A percentile compares a stretch with the other conserved stretches of the same genome.
Evolutionary conservation across 2,888 invertebrate genomes (phyloP).

Genomic region (Trissolcus brochymenae): DNA sequence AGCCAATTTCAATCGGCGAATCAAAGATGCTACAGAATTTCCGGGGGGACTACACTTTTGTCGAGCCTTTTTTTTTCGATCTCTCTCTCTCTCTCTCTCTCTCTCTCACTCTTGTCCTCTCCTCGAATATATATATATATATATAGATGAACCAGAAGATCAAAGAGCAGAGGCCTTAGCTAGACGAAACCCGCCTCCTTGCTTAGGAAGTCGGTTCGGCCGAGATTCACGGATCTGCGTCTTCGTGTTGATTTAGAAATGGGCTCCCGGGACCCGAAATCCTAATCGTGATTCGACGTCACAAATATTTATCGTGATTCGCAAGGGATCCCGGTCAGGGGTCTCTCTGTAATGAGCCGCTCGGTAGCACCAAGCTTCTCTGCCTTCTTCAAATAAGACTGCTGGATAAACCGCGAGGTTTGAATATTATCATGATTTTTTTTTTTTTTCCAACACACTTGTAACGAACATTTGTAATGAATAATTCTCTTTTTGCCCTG

Average conservation of each 20-base stretch:
- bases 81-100: slow-evolving; percentile 38
- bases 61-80: slow-evolving; percentile 39
- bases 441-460: background rate
- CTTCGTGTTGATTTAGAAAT: slow-evolving; percentile 49
- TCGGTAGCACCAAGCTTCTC: background rate
- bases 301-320: slow-evolving; percentile 13
- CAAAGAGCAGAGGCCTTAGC: slow-evolving; percentile 72
- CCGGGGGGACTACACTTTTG: slow-evolving; percentile 45
- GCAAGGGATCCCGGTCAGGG: background rate
- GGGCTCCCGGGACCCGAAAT: slow-evolving; percentile 18
- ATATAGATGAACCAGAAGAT: slow-evolving; percentile 75
- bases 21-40: slow-evolving; percentile 10
- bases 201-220: slow-evolving; percentile 64
- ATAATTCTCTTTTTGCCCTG: slow-evolving; percentile 39
- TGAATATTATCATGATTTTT: slow-evolving; percentile 4
- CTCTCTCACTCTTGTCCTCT: slow-evolving; percentile 47
- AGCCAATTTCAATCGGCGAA: slow-evolving; percentile 2
- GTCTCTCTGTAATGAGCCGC: no score
- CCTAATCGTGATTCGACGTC: slow-evolving; percentile 10
- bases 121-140: slow-evolving; percentile 75
- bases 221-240: slow-evolving; percentile 15
- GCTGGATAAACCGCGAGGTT: slow-evolving; percentile 3
- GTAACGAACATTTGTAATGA: slow-evolving; percentile 44
- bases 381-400: background rate
- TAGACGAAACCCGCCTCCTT: slow-evolving; percentile 68